These are phyloP conservation scores for Tragelaphus buxtoni DNA, from an alignment of 2,113 vertebrate species.

Conservation along the genomic window DNA sequence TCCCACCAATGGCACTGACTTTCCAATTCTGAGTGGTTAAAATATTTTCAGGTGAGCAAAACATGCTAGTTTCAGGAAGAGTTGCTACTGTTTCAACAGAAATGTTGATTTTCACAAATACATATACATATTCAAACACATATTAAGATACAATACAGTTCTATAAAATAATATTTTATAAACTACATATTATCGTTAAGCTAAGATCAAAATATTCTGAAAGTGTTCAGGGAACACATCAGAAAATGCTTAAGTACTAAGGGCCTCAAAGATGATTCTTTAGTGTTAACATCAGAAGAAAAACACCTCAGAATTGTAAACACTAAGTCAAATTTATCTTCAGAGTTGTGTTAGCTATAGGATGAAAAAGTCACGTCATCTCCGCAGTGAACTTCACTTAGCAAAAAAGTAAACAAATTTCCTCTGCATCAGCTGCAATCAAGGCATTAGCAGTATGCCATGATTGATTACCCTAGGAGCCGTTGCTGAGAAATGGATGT, in stretches of 20 bases:
- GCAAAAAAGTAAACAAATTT: slow-evolving; percentile 80
- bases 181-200: not conserved
- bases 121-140: not conserved
- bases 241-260: slow-evolving; percentile 25
- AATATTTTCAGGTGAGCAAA: slow-evolving; percentile 7
- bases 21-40: not conserved
- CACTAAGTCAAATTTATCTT: slow-evolving; percentile 72
- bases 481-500: slow-evolving; percentile 84
- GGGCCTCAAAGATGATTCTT: slow-evolving; percentile 10
- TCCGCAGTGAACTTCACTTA: slow-evolving; percentile 71
- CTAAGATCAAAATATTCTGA: not conserved
- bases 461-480: slow-evolving; percentile 72
- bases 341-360: slow-evolving; percentile 71
- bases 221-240: slow-evolving; percentile 40
- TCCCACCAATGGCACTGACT: not conserved
- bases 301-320: slow-evolving; percentile 69
- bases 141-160: not conserved
- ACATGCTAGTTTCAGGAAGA: not conserved
- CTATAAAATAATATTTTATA: slow-evolving; percentile 34
- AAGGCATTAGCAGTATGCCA: slow-evolving; percentile 74
- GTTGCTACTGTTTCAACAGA: not conserved
- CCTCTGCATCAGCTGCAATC: slow-evolving; percentile 66
- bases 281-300: slow-evolving; percentile 36
- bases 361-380: slow-evolving; percentile 74
- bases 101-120: not conserved